Base-by-base conservation (phyloP, 2,113 vertebrate genomes). In the Pao palembangensis region DNA sequence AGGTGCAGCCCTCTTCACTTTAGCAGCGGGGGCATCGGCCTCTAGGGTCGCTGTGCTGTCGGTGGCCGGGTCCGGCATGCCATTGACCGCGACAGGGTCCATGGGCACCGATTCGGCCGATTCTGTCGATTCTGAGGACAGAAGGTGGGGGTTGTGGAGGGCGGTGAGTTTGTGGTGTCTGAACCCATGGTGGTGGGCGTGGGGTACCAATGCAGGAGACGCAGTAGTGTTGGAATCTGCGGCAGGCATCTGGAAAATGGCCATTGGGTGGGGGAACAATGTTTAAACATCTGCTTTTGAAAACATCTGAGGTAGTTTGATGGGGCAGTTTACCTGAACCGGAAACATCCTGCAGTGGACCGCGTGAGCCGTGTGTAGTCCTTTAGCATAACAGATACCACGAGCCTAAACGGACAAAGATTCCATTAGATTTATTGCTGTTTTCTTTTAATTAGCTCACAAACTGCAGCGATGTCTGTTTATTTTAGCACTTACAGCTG, bases 91-190 rank as follows among this genome's bases (percentile, higher is more conserved):
- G 1, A 43, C 51, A 0, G 6, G 23, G 2, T 25, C 67, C 2
- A 71, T 50, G 0, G 73, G 70, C 5, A 84, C 78, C 18, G 44
- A 48, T 67, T 91, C 90, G 0, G 0, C 18, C 6, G 88, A 91
- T 50, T 91, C 87, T 1, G 3, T 0, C 5, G 89, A 89, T 71
- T 91, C 90, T 17, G 71, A 2, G 44, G 89, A 91, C 58, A 91
- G 52, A 18, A 79, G 51, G 0, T 69, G 8, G 13, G 88, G 88
- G 67, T 90, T 18, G 16, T 90, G 84, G 14, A 48, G 2, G 15
- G 73, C 1, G 0, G 85, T 90, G 52, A 90, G 77, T 47, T 87
- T 85, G 80, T 92, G 88, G 79, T 87, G 79, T 16, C 19, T 72
- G 12, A 85, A 57, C 5, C 80, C 80, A 3, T 86, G 81, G 20